phyloP scores from a whole-genome alignment of 2,888 invertebrate species.

The Metellina segmentata region DNA sequence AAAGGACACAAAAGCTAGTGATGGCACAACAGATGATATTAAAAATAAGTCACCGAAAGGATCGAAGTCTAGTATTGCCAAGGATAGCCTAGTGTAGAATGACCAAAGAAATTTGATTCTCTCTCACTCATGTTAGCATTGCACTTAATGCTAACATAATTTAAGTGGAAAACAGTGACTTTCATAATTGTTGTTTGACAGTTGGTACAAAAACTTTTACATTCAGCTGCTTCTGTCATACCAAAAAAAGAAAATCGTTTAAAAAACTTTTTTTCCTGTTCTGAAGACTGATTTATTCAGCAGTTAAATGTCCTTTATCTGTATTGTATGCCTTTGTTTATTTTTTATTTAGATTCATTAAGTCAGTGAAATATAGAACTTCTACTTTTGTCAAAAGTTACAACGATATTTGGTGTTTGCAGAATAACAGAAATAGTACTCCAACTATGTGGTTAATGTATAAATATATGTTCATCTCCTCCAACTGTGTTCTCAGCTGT shows the following conservation, averaged over 20 bases:
- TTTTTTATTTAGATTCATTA: slow-evolving; percentile 16
- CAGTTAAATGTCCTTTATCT: slow-evolving; percentile 52
- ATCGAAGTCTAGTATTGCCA: slow-evolving; percentile 91
- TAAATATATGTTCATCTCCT: slow-evolving; percentile 10
- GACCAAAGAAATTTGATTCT: slow-evolving; percentile 67
- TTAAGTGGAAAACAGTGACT: slow-evolving; percentile 63
- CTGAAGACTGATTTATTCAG: slow-evolving; percentile 58
- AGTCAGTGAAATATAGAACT: slow-evolving; percentile 31
- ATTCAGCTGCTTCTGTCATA: slow-evolving; percentile 70
- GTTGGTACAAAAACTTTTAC: slow-evolving; percentile 70
- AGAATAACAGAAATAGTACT: slow-evolving; percentile 41
- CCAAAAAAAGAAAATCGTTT: slow-evolving; percentile 58
- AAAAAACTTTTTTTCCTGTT: slow-evolving; percentile 50
- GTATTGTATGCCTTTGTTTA: slow-evolving; percentile 54
- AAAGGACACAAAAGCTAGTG: slow-evolving; percentile 73
- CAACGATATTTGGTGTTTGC: slow-evolving; percentile 52
- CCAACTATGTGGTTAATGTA: slow-evolving; percentile 23
- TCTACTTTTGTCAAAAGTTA: slow-evolving; percentile 59
- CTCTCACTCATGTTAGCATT: slow-evolving; percentile 60
- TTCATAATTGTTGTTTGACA: slow-evolving; percentile 75
- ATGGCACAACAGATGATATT: slow-evolving; percentile 75
- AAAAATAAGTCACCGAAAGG: slow-evolving; percentile 78
- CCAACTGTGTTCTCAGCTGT: slow-evolving; percentile 35
- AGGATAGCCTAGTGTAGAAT: slow-evolving; percentile 91
- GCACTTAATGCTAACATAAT: slow-evolving; percentile 61